These are phyloP conservation scores for Amblyopsis hoosieri DNA, from an alignment of 2,797 vertebrate genomes.

Conservation along the genomic window DNA sequence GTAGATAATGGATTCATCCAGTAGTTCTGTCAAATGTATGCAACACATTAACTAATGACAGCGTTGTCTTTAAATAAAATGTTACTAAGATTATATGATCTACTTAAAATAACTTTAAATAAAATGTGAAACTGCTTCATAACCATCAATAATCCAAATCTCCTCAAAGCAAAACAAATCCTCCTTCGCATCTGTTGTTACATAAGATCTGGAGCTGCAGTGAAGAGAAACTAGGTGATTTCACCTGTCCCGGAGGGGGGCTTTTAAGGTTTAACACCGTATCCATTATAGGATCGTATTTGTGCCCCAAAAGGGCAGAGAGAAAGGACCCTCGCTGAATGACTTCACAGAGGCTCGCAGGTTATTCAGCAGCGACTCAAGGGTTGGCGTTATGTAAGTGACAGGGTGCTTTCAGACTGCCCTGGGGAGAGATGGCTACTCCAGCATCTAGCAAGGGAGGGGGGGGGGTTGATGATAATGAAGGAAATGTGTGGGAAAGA, in stretches of 20 bases:
- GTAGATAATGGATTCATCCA: no score
- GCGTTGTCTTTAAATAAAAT: background rate
- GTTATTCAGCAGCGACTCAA: slow-evolving; percentile 68
- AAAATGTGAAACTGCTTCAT: background rate
- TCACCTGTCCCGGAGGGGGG: slow-evolving; percentile 40
- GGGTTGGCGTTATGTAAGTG: slow-evolving; percentile 74
- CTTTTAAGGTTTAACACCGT: slow-evolving; percentile 46
- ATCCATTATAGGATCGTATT: slow-evolving; percentile 68
- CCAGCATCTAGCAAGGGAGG: slow-evolving; percentile 22
- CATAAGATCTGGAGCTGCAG: slow-evolving; percentile 36
- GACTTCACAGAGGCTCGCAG: slow-evolving; percentile 44
- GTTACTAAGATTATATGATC: background rate
- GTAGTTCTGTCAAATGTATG: no score
- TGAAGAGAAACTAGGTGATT: slow-evolving; percentile 22
- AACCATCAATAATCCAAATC: background rate
- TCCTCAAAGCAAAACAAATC: background rate
- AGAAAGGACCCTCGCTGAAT: slow-evolving; percentile 41
- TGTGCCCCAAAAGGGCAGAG: slow-evolving; percentile 52
- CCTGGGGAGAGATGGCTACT: slow-evolving; percentile 63
- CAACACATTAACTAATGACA: no score
- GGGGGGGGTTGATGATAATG: slow-evolving; percentile 25
- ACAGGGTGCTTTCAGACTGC: slow-evolving; percentile 63
- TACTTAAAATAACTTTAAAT: background rate
- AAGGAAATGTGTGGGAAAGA: slow-evolving; percentile 57
- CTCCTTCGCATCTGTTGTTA: slow-evolving; percentile 40